phyloP scores from a whole-genome alignment of 2,888 invertebrate genomes.

The Dryocosmus kuriphilus region DNA sequence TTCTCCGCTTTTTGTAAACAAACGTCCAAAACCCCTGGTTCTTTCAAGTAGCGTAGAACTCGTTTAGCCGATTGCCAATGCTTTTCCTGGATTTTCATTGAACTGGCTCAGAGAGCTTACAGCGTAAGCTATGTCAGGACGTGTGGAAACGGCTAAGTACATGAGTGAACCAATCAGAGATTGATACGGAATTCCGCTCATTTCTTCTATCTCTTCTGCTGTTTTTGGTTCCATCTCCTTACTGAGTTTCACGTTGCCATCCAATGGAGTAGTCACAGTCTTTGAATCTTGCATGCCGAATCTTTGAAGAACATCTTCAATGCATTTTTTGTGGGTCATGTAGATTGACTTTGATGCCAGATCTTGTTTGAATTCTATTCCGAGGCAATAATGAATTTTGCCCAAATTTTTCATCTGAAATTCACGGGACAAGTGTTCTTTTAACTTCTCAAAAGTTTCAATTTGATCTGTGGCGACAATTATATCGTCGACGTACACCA shows the following conservation, averaged over 20 bases:
- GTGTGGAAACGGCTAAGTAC: background rate
- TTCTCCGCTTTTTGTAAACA: background rate
- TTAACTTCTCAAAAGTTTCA: constrained; percentile 43
- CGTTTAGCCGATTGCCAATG: background rate
- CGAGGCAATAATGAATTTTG: constrained; percentile 48
- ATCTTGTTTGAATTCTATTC: constrained; percentile 53
- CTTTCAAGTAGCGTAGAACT: background rate
- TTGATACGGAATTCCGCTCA: background rate
- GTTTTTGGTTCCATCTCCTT: background rate
- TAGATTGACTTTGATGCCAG: constrained; percentile 24
- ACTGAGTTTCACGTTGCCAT: background rate
- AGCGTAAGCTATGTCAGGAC: background rate
- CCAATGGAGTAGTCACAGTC: constrained; percentile 46
- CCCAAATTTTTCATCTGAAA: background rate
- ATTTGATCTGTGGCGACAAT: constrained; percentile 51
- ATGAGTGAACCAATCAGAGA: background rate
- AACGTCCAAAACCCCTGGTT: background rate
- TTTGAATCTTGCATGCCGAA: constrained; percentile 54
- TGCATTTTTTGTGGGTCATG: constrained; percentile 43
- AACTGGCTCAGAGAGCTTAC: background rate
- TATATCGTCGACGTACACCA: constrained; percentile 62
- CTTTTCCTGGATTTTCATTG: background rate
- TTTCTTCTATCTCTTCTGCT: background rate
- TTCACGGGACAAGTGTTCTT: constrained; percentile 42
- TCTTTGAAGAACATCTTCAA: constrained; percentile 44